phyloP scores from a whole-genome alignment of 2,888 invertebrate genomes.

The Nezara viridula region DNA sequence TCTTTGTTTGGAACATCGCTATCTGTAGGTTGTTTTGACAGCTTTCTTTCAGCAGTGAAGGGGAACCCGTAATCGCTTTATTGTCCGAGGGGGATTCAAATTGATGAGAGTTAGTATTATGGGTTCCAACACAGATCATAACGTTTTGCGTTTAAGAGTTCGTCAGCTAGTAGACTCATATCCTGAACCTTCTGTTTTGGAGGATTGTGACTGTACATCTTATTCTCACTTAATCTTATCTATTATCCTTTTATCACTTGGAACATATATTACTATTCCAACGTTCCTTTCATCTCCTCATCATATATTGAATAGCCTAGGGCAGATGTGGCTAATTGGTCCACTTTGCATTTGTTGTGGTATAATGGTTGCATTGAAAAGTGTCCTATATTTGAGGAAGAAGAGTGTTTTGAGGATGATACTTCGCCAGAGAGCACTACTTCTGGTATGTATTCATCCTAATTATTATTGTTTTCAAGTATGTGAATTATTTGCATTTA shows the following conservation, averaged over 20 bases:
- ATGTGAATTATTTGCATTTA: not conserved
- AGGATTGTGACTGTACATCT: slow-evolving; percentile 77
- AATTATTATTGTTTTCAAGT: not conserved
- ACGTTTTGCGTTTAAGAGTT: slow-evolving; percentile 59
- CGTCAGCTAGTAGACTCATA: slow-evolving; percentile 62
- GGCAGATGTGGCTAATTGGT: slow-evolving; percentile 79
- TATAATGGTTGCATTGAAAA: slow-evolving; percentile 79
- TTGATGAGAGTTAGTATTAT: slow-evolving; percentile 40
- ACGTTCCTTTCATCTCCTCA: slow-evolving; percentile 75
- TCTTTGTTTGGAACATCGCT: slow-evolving; percentile 7
- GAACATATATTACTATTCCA: slow-evolving; percentile 76
- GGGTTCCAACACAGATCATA: slow-evolving; percentile 56
- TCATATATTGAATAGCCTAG: slow-evolving; percentile 70
- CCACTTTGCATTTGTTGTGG: slow-evolving; percentile 79
- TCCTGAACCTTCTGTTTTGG: slow-evolving; percentile 70
- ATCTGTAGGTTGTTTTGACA: slow-evolving; percentile 37
- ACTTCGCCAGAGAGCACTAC: slow-evolving; percentile 75
- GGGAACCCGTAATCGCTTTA: not conserved
- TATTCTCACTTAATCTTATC: slow-evolving; percentile 77
- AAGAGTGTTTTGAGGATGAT: slow-evolving; percentile 79
- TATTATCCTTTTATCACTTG: slow-evolving; percentile 76
- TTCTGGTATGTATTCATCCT: slow-evolving; percentile 71
- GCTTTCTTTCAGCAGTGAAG: not conserved
- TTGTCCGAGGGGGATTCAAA: not conserved
- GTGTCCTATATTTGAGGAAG: slow-evolving; percentile 76